Percentiles rank a stretch among this genome's conserved stretches.
Conservation (phyloP, 2,797 vertebrate species). For the Falco berigora region DNA sequence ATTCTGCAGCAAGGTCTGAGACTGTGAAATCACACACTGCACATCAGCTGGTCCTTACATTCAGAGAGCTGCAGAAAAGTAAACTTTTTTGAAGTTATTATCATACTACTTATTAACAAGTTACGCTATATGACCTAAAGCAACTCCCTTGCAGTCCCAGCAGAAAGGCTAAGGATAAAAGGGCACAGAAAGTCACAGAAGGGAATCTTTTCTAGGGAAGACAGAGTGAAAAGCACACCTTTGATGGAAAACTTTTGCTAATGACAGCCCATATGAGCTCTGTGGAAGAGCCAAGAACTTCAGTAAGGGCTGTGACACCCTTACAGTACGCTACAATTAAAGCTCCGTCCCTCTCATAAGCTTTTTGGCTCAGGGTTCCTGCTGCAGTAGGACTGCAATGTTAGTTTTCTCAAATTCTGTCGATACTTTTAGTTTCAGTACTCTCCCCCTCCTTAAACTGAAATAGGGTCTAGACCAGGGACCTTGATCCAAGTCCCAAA, state of each 20-base stretch:
- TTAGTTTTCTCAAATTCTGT: not conserved
- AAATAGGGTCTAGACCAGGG: not conserved
- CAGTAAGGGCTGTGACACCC: not conserved
- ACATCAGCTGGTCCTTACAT: not conserved
- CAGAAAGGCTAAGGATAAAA: not conserved
- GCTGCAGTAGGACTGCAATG: not conserved
- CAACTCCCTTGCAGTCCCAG: not conserved
- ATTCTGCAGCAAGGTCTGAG: not conserved
- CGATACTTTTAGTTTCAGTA: not conserved
- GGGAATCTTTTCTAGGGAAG: not conserved
- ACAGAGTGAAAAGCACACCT: not conserved
- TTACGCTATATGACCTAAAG: not conserved
- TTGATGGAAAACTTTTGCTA: not conserved
- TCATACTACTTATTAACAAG: not conserved
- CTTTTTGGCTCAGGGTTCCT: not conserved
- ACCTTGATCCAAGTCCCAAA: not conserved
- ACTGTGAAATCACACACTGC: not conserved
- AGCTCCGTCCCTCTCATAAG: not conserved
- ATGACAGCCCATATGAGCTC: not conserved
- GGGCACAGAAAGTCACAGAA: not conserved
- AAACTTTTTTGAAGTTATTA: not conserved
- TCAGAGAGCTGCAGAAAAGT: not conserved
- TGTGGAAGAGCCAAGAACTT: not conserved
- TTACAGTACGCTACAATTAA: not conserved
- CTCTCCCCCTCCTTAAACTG: not conserved